Evolutionary conservation across 2,888 invertebrate species (phyloP), one percentile per base, ranked within the genome.

Genomic region (Augiades crinisus): DNA sequence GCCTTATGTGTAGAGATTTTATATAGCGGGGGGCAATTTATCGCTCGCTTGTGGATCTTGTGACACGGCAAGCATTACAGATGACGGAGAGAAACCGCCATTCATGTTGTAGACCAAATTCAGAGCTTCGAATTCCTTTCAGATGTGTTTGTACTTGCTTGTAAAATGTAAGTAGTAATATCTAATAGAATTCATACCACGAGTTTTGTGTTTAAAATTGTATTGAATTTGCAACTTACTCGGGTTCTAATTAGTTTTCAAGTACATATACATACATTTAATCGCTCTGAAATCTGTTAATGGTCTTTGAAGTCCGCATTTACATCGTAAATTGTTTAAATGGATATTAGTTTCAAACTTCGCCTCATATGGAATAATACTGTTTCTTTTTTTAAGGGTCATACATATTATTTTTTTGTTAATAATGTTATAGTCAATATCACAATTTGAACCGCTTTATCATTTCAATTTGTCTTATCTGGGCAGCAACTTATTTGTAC

Each of bases 81-180:
- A 34, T 49, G 34, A 43, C 40, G 38, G 22, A 31, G 27, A 31
- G 27, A 5, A 8, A 49, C 33, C 27, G 6, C 31, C n/a, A 33
- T 49, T 49, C 49, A 49, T 14, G 14, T 12, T 16, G 37, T 30
- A 21, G 7, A 41, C 43, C 34, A 17, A 49, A 49, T 49, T 41
- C 49, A 49, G 33, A n/a, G 21, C 13, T 43, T 24, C 24, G 24
- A 27, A 37, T 24, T 27, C 31, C 27, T 33, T 44, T 44, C 27
- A 31, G 13, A 21, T 19, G 30, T 5, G 30, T 5, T 30, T 30
- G 3, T 8, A 44, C 43, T 43, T 24, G n/a, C n/a, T n/a, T n/a
- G n/a, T n/a, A n/a, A n/a, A n/a, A n/a, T n/a, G n/a, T n/a, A 33
- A 7, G 31, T 31, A 31, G 41, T 43, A 43, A 43, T 7, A 17